Conservation (phyloP, 2,113 vertebrate species). For the Triplophysa dalaica region DNA sequence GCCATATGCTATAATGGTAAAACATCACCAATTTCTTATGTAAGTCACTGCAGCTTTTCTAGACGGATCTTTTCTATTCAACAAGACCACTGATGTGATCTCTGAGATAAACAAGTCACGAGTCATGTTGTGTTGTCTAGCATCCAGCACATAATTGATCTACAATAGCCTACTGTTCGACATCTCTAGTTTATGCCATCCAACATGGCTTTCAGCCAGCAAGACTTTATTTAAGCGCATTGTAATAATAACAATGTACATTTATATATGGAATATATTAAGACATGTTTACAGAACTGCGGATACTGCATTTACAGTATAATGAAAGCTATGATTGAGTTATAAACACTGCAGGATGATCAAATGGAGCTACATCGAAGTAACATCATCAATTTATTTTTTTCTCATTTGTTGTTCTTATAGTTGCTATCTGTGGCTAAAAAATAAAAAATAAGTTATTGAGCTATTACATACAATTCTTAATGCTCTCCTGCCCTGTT, state of each 20-base stretch:
- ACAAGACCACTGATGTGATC: not conserved
- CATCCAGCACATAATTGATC: not conserved
- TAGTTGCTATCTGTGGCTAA: no score
- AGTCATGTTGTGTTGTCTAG: slow-evolving; percentile 19
- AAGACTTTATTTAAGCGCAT: not conserved
- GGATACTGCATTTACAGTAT: no score
- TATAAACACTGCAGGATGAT: no score
- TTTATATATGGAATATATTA: no score
- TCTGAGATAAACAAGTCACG: slow-evolving; percentile 15
- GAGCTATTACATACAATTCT: no score
- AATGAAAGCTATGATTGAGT: no score
- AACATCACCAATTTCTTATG: not conserved
- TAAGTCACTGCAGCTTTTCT: slow-evolving; percentile 7
- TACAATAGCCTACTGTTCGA: slow-evolving; percentile 9
- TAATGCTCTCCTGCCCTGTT: no score
- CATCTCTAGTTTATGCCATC: not conserved
- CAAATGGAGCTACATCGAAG: no score
- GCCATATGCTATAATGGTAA: not conserved
- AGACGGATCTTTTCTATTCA: slow-evolving; percentile 30
- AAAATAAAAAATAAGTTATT: no score
- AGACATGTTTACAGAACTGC: no score
- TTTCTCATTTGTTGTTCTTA: no score
- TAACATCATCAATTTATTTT: no score
- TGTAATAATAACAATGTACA: not conserved
- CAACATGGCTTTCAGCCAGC: not conserved